A percentile compares a stretch with the other conserved stretches of the same genome.
Evolutionary conservation across 2,797 vertebrate genomes (phyloP).

Genomic region (Stomatorhinus walkeri): DNA sequence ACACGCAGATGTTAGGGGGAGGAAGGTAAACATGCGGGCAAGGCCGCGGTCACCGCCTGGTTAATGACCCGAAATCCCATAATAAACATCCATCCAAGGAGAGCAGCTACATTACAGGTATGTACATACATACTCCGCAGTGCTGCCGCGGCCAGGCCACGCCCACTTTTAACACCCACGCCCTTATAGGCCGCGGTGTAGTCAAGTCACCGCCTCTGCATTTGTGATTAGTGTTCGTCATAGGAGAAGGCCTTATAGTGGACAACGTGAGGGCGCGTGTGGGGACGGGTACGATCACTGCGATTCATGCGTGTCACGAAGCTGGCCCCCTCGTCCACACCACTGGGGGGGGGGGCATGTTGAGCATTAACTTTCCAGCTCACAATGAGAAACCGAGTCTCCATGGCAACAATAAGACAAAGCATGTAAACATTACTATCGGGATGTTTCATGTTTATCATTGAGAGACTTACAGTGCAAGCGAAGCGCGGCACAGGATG

Average conservation of each 20-base stretch:
- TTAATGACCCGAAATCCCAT: background rate
- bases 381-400: background rate
- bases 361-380: background rate
- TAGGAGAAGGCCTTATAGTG: background rate
- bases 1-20: background rate
- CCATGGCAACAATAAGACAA: background rate
- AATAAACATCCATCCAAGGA: background rate
- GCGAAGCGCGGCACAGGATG: background rate
- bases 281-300: background rate
- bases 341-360: too few relatives aligned
- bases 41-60: background rate
- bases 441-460: background rate
- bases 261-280: background rate
- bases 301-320: background rate
- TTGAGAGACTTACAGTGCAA: background rate
- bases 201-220: background rate
- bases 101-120: background rate
- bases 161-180: background rate
- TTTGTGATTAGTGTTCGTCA: slow-evolving; percentile 10
- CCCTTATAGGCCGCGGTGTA: slow-evolving; percentile 22
- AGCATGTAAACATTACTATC: background rate
- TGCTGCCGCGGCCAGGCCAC: background rate
- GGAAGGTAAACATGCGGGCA: background rate
- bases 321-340: background rate
- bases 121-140: slow-evolving; percentile 7